A percentile compares a stretch with the other conserved stretches of the same genome.
phyloP scores from a whole-genome alignment of 2,113 vertebrate species.

The Noturus placidus region DNA sequence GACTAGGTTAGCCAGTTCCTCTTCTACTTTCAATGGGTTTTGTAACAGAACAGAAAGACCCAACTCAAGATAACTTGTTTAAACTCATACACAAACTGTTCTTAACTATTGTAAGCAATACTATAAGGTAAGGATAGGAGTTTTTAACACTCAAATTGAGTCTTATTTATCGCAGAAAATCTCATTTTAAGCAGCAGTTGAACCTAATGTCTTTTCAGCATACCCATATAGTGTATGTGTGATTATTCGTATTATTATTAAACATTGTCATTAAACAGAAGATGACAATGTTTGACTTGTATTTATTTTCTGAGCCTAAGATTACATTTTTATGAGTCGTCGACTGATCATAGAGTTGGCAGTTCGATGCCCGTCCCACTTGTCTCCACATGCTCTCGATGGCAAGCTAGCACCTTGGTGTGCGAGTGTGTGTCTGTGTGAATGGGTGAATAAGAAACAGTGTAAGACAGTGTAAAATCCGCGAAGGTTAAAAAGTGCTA shows the following conservation, averaged over 20 bases:
- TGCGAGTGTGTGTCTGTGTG: too few relatives aligned
- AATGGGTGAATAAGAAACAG: too few relatives aligned
- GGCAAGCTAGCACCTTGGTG: too few relatives aligned
- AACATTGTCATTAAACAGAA: not conserved
- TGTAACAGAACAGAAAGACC: not conserved
- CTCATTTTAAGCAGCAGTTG: not conserved
- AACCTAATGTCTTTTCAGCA: not conserved
- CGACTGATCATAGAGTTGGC: too few relatives aligned
- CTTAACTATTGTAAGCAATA: too few relatives aligned
- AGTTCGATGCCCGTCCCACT: too few relatives aligned
- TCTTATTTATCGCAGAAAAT: not conserved
- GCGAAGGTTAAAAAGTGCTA: too few relatives aligned
- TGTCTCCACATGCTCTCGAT: too few relatives aligned
- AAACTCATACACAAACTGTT: not conserved
- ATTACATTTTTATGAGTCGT: too few relatives aligned
- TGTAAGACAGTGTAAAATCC: too few relatives aligned
- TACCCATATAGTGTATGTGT: not conserved
- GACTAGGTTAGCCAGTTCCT: constrained; percentile 13
- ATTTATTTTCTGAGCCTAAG: not conserved
- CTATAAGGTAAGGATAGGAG: not conserved
- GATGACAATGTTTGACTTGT: not conserved
- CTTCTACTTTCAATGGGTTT: constrained; percentile 6
- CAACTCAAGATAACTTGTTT: not conserved
- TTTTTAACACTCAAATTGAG: not conserved
- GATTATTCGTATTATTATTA: not conserved